Base-by-base conservation (phyloP, 2,888 invertebrate genomes). In the Aleiodes testaceus region DNA sequence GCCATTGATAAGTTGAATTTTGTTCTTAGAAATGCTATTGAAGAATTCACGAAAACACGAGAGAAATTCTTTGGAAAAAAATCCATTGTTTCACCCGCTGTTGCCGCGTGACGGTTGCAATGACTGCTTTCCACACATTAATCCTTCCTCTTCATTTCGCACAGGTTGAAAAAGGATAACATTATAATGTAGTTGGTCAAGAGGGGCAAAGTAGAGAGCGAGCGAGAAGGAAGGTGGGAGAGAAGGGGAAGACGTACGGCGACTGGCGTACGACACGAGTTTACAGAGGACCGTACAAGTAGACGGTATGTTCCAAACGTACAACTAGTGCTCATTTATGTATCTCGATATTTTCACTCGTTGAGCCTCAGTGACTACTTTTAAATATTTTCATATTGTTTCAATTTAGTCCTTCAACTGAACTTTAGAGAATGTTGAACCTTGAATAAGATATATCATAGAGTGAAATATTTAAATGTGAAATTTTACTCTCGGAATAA, bases 191-290 rank as follows among this genome's bases (percentile, higher is more conserved):
- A 69, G 69, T 64, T 64, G 66, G 59, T 6, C 44, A 18, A 53
- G 66, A 26, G 44, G 49, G 67, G 59, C 61, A 71, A 55, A 49
- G 42, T 45, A 70, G 75, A 55, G 11, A 26, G 36, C 22, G 68
- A 68, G 65, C 18, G 65, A 26, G 47, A 45, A 36, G 64, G 22
- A n/a, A 1, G 64, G 63, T n/a, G 73, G 61, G 63, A 65, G 66
- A 63, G 72, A 61, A 50, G 49, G 71, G 65, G 72, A 44, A 53
- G 45, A 18, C 11, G 44, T 42, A 22, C 49, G 65, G 18, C 47
- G 14, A 26, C 75, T 72, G 79, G 77, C 76, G 80, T 78, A 73
- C 75, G 72, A 73, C 80, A 80, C 77, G 81, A 81, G 81, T 81
- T 81, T 81, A 80, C 80, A 77, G 75, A 76, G 79, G 75, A 74